These are phyloP conservation scores for Phylloscopus collybita DNA, from an alignment of 2,797 vertebrate genomes.

Conservation along the genomic window DNA sequence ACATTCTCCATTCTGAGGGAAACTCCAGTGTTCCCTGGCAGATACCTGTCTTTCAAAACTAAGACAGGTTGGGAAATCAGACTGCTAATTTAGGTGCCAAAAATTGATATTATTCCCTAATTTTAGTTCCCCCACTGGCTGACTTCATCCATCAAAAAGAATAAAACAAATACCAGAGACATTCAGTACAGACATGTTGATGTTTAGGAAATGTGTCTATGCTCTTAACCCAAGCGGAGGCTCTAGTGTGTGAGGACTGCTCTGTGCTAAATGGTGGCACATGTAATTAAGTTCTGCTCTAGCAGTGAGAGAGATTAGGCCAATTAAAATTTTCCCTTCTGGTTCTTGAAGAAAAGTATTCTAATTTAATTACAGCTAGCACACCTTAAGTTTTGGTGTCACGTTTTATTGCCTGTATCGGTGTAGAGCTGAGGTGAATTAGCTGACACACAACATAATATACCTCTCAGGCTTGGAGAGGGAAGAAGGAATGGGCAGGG, in stretches of 20 bases:
- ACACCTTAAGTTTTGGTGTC: background rate
- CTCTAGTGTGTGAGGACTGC: background rate
- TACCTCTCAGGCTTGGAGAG: background rate
- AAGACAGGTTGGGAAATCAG: background rate
- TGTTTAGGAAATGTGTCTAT: background rate
- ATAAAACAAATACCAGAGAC: background rate
- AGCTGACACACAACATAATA: background rate
- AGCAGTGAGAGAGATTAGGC: background rate
- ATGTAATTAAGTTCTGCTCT: slow-evolving; percentile 13
- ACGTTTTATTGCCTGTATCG: background rate
- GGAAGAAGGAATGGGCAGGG: background rate
- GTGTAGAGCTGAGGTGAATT: background rate
- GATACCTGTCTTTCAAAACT: no score
- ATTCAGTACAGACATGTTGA: background rate
- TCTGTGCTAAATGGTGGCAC: background rate
- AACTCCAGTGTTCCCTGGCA: no score
- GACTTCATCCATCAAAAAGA: background rate
- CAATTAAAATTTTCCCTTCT: slow-evolving; percentile 10
- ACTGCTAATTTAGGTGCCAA: background rate
- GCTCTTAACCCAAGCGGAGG: background rate
- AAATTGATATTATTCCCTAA: background rate
- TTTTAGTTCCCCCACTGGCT: background rate
- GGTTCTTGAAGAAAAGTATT: background rate
- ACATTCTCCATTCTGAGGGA: no score
- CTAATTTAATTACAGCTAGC: background rate